Evolutionary conservation across 2,797 vertebrate genomes (phyloP).

Genomic region (Salarias fasciatus): DNA sequence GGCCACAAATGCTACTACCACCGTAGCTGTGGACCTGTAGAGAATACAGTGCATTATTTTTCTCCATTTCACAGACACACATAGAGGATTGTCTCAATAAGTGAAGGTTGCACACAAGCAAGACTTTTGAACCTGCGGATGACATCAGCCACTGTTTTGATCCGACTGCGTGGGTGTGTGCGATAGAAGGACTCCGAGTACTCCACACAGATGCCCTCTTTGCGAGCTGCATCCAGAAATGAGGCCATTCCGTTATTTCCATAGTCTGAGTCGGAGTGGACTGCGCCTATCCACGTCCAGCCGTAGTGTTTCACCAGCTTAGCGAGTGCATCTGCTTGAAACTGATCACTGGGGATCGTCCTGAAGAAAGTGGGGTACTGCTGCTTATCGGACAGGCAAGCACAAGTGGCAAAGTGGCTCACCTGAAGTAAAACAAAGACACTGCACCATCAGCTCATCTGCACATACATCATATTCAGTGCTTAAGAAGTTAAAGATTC

Average conservation of each 20-base stretch:
- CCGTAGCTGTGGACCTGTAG: constrained; percentile 68
- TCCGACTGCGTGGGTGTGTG: constrained; percentile 54
- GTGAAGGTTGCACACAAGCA: neutral
- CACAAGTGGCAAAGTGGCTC: constrained; percentile 80
- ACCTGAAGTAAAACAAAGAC: constrained; percentile 61
- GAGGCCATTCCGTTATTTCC: constrained; percentile 78
- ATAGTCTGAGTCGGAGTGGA: constrained; percentile 77
- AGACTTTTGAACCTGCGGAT: constrained; percentile 57
- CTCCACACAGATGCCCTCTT: constrained; percentile 75
- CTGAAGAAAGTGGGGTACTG: constrained; percentile 80
- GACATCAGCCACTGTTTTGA: constrained; percentile 67
- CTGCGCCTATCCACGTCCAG: constrained; percentile 84
- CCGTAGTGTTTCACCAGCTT: constrained; percentile 77
- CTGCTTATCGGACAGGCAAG: constrained; percentile 77
- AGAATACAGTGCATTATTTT: neutral
- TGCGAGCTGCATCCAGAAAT: constrained; percentile 64
- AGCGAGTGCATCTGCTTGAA: constrained; percentile 72
- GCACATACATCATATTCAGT: too few species aligned
- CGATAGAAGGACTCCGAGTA: constrained; percentile 70
- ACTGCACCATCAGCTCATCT: too few species aligned
- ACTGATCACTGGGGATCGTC: constrained; percentile 81
- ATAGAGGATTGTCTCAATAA: too few species aligned
- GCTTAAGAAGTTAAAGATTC: neutral
- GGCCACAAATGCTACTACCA: constrained; percentile 69
- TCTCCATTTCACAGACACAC: too few species aligned